Base-by-base conservation (phyloP, 2,113 vertebrate genomes). In the Corythoichthys intestinalis region DNA sequence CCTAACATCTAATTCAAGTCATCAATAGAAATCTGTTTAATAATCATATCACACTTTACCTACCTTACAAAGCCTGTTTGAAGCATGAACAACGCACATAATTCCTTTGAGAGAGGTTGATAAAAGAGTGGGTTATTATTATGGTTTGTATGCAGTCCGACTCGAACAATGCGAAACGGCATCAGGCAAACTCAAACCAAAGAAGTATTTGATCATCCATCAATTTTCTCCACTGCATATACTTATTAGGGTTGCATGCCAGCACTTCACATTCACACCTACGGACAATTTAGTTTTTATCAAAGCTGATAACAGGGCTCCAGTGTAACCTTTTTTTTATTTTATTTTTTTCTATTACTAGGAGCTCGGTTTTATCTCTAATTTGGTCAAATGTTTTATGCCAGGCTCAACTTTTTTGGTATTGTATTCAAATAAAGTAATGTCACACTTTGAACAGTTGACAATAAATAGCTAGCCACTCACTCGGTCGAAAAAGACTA, bases 101-200 rank as follows among this genome's bases (percentile, higher is more conserved):
- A 17, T 46, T 39, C 20, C 39, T 63, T 47, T 46, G 41, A 47
- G n/a, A 63, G 39, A 61, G 44, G n/a, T 2, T 0, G 41, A 63
- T 63, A n/a, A 46, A 63, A 63, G 60, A 14, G 17, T n/a, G 20
- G 12, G 8, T 62, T 58, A 58, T 58, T 58, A 44, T 44, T 62
- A 61, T n/a, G 59, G 15, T 44, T 4, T 44, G 59, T 35, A 15
- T 35, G 34, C 34, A 58, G 56, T 12, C 6, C 5, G 56, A 13
- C 56, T 58, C 53, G 34, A 58, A 58, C 34, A 58, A 35, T 37
- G 34, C 4, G 12, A 6, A 58, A 12, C 4, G 13, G 34, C 28
- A 37, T 34, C 56, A 58, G 12, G 34, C 4, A 14, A 37, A 34
- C 56, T 37, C 56, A 6, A 35, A 46, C n/a, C 61, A 34, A 63